These are phyloP conservation scores for Steinernema feltiae DNA, from an alignment of 1,140 invertebrate species.

Conservation along the genomic window DNA sequence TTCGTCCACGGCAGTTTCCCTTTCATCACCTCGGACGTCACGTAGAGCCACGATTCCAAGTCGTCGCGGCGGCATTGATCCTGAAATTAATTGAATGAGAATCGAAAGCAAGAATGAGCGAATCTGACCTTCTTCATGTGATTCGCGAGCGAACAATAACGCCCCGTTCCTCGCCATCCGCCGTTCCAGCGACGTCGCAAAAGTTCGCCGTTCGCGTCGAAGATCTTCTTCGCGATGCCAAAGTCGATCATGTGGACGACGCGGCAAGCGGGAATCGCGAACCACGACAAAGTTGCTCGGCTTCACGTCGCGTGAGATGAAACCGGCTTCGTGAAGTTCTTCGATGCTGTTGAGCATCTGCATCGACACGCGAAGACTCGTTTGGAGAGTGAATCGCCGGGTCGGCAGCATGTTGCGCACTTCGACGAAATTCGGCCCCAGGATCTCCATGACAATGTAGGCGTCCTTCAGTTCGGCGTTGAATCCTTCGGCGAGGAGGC, in stretches of 20 bases:
- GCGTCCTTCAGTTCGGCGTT: not conserved
- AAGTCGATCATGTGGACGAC: not conserved
- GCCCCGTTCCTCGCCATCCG: conserved; percentile 1
- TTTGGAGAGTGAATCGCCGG: not conserved
- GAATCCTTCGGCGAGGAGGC: not conserved
- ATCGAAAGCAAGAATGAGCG: not conserved
- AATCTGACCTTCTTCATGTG: not conserved
- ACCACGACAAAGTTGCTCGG: conserved; percentile 5
- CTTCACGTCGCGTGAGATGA: not conserved
- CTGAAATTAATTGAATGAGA: not conserved
- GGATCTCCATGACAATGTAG: conserved; percentile 1
- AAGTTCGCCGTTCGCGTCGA: not conserved
- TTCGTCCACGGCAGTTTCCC: not conserved
- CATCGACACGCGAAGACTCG: not conserved
- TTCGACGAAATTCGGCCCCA: not conserved
- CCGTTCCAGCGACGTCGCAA: not conserved
- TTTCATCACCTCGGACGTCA: not conserved
- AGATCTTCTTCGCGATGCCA: not conserved
- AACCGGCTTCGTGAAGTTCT: not conserved
- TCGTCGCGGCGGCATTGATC: not conserved
- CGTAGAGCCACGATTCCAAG: not conserved
- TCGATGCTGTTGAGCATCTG: conserved; percentile 1
- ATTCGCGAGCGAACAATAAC: not conserved
- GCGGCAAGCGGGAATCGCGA: not conserved
- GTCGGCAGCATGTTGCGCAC: not conserved